phyloP scores from a whole-genome alignment of 1,140 invertebrate species.

The Galendromus occidentalis region DNA sequence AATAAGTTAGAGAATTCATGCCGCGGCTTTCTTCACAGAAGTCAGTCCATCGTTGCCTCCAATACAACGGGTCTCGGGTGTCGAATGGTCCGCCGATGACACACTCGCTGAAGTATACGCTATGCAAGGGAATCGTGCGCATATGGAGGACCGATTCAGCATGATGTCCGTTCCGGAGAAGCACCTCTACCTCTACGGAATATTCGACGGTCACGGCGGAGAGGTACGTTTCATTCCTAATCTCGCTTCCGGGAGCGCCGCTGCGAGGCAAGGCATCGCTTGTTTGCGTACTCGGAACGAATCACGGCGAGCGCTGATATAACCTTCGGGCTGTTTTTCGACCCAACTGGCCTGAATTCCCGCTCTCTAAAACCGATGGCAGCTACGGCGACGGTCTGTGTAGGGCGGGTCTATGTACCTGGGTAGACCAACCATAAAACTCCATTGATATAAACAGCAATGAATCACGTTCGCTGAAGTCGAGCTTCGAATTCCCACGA shows the following conservation, averaged over 20 bases:
- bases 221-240: slow-evolving; percentile 36
- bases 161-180: slow-evolving; percentile 43
- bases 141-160: slow-evolving; percentile 82
- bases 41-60: too few species aligned
- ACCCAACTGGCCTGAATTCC: too few species aligned
- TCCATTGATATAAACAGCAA: not conserved
- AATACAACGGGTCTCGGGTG: not conserved
- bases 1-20: too few species aligned
- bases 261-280: too few species aligned
- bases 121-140: slow-evolving; percentile 59
- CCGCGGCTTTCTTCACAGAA: too few species aligned
- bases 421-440: too few species aligned
- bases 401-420: too few species aligned
- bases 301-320: too few species aligned
- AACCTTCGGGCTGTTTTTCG: too few species aligned
- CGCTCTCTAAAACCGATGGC: too few species aligned
- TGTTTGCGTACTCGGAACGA: slow-evolving; percentile 6
- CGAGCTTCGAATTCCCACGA: not conserved
- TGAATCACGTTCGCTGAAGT: not conserved
- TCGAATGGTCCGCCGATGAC: not conserved
- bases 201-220: slow-evolving; percentile 87
- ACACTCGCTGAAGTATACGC: slow-evolving; percentile 52
- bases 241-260: too few species aligned
- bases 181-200: slow-evolving; percentile 61
- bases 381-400: too few species aligned